These are phyloP conservation scores for Gandaritis pyraliata DNA, from an alignment of 2,888 invertebrate genomes.

Conservation along the genomic window DNA sequence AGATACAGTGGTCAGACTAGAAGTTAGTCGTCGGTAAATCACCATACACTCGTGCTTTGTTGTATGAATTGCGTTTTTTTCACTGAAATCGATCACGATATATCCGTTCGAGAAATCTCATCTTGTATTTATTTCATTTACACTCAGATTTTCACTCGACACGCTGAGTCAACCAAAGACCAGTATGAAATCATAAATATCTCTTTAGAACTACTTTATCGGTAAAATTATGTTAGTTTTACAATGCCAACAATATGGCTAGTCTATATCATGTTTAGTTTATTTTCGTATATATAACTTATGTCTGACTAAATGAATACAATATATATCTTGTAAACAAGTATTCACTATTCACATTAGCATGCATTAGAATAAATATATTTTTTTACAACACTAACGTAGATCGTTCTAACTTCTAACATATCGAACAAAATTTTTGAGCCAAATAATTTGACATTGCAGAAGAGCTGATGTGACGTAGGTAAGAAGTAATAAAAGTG, in stretches of 20 bases:
- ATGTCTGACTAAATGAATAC: constrained; percentile 22
- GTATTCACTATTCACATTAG: constrained; percentile 15
- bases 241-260: constrained; percentile 12
- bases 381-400: constrained; percentile 9
- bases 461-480: constrained; percentile 7
- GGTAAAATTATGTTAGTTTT: constrained; percentile 18
- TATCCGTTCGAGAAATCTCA: constrained; percentile 63
- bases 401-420: constrained; percentile 7
- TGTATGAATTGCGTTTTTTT: constrained; percentile 80
- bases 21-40: constrained; percentile 67
- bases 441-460: constrained; percentile 8
- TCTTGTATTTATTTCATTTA: constrained; percentile 74
- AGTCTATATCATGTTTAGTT: constrained; percentile 13
- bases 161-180: not conserved
- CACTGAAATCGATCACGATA: constrained; percentile 76
- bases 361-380: constrained; percentile 30
- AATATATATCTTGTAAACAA: constrained; percentile 17
- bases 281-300: constrained; percentile 16
- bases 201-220: constrained; percentile 2
- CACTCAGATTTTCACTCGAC: constrained; percentile 8
- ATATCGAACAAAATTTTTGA: constrained; percentile 2
- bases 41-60: constrained; percentile 75
- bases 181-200: constrained; percentile 12
- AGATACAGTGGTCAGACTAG: constrained; percentile 48
- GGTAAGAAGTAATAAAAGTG: constrained; percentile 32